phyloP scores from a whole-genome alignment of 2,113 vertebrate genomes.

The Triplophysa siluroides region DNA sequence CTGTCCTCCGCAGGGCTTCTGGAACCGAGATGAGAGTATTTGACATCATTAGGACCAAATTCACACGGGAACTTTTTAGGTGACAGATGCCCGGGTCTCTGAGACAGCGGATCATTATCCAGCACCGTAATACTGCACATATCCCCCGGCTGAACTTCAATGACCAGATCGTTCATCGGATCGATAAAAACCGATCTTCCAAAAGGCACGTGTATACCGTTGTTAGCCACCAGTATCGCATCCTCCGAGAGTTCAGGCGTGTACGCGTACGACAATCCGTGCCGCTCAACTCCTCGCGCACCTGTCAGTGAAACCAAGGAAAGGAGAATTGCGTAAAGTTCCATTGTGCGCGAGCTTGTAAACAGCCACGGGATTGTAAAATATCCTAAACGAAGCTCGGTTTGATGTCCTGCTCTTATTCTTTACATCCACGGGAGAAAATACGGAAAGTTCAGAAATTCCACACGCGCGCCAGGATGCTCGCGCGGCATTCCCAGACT shows the following conservation, averaged over 20 bases:
- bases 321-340: constrained; percentile 59
- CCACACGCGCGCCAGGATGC: constrained; percentile 42
- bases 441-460: constrained; percentile 48
- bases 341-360: constrained; percentile 54
- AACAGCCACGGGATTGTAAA: constrained; percentile 21
- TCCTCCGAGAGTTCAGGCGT: constrained; percentile 76
- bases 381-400: background rate
- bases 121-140: constrained; percentile 86
- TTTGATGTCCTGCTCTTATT: background rate
- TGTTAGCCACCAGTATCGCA: constrained; percentile 85
- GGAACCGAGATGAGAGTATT: constrained; percentile 89
- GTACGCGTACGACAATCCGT: constrained; percentile 72
- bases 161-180: constrained; percentile 85
- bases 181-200: constrained; percentile 90
- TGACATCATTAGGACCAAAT: constrained; percentile 87
- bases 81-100: constrained; percentile 84
- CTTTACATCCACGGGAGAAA: constrained; percentile 49
- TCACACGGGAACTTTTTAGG: constrained; percentile 91
- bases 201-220: constrained; percentile 87
- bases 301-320: constrained; percentile 67
- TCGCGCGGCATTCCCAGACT: constrained; percentile 60
- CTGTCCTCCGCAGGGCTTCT: constrained; percentile 85
- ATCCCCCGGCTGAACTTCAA: constrained; percentile 90
- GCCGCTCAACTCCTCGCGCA: constrained; percentile 61
- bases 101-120: constrained; percentile 86